Evolutionary conservation across 2,113 vertebrate species (phyloP), one percentile per base, ranked within the genome.

Genomic region (Pterocles burchelli): DNA sequence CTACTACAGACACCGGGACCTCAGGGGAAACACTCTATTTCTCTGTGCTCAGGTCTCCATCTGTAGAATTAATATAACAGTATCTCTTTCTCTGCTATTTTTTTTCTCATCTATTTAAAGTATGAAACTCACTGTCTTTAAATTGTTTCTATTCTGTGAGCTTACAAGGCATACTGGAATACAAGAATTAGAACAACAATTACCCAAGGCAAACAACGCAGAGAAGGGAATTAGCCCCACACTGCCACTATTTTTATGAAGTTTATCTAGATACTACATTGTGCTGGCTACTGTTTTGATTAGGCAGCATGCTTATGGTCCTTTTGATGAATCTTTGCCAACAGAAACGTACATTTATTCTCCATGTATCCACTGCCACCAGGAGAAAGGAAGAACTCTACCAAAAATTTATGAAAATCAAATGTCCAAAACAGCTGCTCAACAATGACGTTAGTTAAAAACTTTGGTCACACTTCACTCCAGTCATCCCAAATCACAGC

Each of bases 311-410:
- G 5, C 4, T 72, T 31, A 14, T 1, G 4, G 2, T 78, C 21
- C 48, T 85, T 75, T 54, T 28, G 33, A 75, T 0, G 0, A 41
- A 46, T 4, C 25, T 63, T 25, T 63, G 34, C 48, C 54, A 28
- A 49, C 73, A 21, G 3, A 70, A 73, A 57, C 1, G 1, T 2
- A 21, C 4, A 1, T 33, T 74, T 54, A 33, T 46, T 6, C 11
- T 33, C 20, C 17, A 2, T 0, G 3, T 10, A 71, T 43, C 54
- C 21, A 41, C 6, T 38, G 9, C 17, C 24, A 49, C 1, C 41
- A 41, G 20, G 31, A 72, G 20, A 77, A 67, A 55, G 11, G 8
- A 10, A 86, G 13, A 74, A 31, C 17, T 79, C 28, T 36, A 57
- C 41, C 34, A 58, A 46, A 83, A 67, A 9, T 2, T 3, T 10